Conservation (phyloP, 2,888 invertebrate genomes). For the Xylocampa areola region DNA sequence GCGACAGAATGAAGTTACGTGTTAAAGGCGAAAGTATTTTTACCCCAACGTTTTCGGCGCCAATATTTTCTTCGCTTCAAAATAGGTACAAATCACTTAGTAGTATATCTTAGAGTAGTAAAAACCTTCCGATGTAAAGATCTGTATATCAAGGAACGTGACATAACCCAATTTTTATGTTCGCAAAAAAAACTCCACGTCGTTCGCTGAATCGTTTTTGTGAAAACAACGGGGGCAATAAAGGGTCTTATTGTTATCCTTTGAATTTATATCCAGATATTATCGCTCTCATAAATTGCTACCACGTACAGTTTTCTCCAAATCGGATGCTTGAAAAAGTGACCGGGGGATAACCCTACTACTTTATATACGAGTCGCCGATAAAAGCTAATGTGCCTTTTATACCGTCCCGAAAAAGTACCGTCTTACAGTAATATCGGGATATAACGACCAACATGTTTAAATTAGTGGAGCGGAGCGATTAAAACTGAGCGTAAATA, state of each 20-base stretch:
- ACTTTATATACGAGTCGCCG: conserved; percentile 66
- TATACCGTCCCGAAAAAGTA: conserved; percentile 49
- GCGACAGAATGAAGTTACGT: not conserved
- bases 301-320: conserved; percentile 80
- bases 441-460: conserved; percentile 58
- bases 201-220: conserved; percentile 84
- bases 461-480: conserved; percentile 63
- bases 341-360: conserved; percentile 74
- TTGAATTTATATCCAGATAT: conserved; percentile 89
- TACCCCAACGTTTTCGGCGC: not conserved
- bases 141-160: conserved; percentile 81
- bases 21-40: not conserved
- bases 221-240: conserved; percentile 87
- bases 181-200: conserved; percentile 78
- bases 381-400: conserved; percentile 68
- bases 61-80: conserved; percentile 1
- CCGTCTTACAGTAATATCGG: conserved; percentile 47
- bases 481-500: conserved; percentile 68
- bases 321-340: conserved; percentile 81
- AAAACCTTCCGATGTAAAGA: conserved; percentile 75
- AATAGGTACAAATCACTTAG: conserved; percentile 58
- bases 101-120: conserved; percentile 65
- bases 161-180: conserved; percentile 83
- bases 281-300: conserved; percentile 86
- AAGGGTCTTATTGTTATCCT: conserved; percentile 89